Evolutionary conservation across 2,888 invertebrate species (phyloP), one percentile per base, ranked within the genome.

Genomic region (Silvanus unidentatus): DNA sequence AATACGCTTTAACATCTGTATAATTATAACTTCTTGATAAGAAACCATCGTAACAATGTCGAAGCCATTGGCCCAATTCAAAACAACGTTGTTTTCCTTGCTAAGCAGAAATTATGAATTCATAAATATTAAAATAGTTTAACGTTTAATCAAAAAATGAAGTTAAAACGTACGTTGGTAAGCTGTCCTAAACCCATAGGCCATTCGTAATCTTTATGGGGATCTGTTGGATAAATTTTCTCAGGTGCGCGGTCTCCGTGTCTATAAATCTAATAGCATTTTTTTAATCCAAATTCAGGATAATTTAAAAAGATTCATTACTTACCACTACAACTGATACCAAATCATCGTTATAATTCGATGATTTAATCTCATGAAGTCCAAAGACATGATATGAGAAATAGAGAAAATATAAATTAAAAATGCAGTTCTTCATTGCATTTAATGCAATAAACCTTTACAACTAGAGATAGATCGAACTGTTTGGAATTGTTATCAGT

Each of bases 271-370:
- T 37, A 12, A 9, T 5, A 16, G 10, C 10, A 32, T n/a, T 12
- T 32, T 12, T 28, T 28, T 28, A 9, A 9, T 28, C 10, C 10
- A 9, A 32, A 32, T 32, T 32, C 3, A 12, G 4, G 10, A 12
- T 32, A n/a, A n/a, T n/a, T 12, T n/a, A 32, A 12, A 15, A 3
- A 37, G 16, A 6, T 37, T 13, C 8, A 4, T 13, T 13, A 37
- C 14, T 37, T 37, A 37, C 37, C 37, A 37, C 37, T 15, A 16
- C n/a, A 37, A 37, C 37, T 16, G 37, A 4, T 6, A 37, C 15
- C 6, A 37, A 15, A 11, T 37, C 37, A 16, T 37, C 16, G 16
- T 9, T 32, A 37, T 37, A n/a, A n/a, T n/a, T n/a, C n/a, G n/a
- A n/a, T n/a, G n/a, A n/a, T n/a, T n/a, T n/a, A n/a, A n/a, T n/a